Conservation (phyloP, 2,797 vertebrate species). For the Micropoecilia bifurca region DNA sequence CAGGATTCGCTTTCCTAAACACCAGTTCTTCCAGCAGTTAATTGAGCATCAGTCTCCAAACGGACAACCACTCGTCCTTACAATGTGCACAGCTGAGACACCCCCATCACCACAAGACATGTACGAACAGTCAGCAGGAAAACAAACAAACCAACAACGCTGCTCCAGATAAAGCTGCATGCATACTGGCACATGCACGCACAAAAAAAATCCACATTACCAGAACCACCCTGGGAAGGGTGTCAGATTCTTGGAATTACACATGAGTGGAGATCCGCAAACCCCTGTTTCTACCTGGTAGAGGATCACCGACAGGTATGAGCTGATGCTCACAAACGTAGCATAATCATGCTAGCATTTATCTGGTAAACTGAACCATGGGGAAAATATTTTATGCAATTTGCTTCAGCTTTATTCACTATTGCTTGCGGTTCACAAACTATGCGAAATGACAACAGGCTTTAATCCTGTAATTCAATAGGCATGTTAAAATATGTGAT, state of each 20-base stretch:
- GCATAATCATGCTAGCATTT: constrained; percentile 20
- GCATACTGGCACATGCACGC: constrained; percentile 10
- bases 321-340: constrained; percentile 21
- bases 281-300: not conserved
- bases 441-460: not conserved
- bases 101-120: constrained; percentile 36
- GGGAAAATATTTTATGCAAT: constrained; percentile 16
- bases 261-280: constrained; percentile 26
- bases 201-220: constrained; percentile 23
- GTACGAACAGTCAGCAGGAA: constrained; percentile 41
- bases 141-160: constrained; percentile 18
- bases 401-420: constrained; percentile 7
- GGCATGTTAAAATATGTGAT: not conserved
- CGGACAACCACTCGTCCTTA: not conserved
- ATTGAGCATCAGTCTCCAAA: constrained; percentile 1
- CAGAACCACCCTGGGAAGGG: not conserved
- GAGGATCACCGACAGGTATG: constrained; percentile 16
- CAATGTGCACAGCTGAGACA: constrained; percentile 1
- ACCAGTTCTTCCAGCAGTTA: not conserved
- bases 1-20: constrained; percentile 38
- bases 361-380: constrained; percentile 11
- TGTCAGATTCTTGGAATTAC: constrained; percentile 26
- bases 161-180: not conserved
- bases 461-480: not conserved
- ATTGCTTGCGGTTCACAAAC: not conserved